phyloP scores from a whole-genome alignment of 2,113 vertebrate species.

The Elachura formosa region DNA sequence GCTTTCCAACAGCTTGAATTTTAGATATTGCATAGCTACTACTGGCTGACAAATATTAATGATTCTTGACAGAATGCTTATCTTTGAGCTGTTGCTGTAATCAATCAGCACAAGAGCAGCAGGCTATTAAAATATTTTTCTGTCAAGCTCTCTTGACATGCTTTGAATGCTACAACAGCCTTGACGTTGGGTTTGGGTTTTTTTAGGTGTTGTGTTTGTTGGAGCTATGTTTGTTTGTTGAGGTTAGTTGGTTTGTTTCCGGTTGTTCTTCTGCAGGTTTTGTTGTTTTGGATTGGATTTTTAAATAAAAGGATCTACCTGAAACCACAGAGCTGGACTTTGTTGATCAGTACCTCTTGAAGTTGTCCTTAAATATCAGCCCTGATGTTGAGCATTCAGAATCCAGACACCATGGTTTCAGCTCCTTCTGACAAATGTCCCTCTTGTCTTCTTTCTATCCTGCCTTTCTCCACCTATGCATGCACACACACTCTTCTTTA shows the following conservation, averaged over 20 bases:
- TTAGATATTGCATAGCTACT: slow-evolving; percentile 12
- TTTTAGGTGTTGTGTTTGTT: background rate
- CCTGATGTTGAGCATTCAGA: background rate
- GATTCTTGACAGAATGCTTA: slow-evolving; percentile 55
- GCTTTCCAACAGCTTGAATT: background rate
- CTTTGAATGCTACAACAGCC: background rate
- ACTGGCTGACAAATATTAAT: slow-evolving; percentile 40
- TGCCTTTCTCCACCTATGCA: background rate
- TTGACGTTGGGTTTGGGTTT: background rate
- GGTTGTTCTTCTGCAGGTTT: background rate
- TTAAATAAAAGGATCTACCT: background rate
- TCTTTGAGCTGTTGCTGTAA: slow-evolving; percentile 54
- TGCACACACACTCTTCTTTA: background rate
- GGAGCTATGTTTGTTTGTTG: background rate
- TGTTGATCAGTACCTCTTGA: background rate
- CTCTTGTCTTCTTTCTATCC: background rate
- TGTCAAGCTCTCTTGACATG: slow-evolving; percentile 30
- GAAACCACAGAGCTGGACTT: background rate
- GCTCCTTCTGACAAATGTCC: background rate
- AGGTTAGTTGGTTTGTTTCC: background rate
- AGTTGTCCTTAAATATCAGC: background rate
- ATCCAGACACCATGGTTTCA: background rate
- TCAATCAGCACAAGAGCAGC: slow-evolving; percentile 42
- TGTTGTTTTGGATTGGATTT: background rate
- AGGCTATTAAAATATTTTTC: slow-evolving; percentile 50